A percentile compares a stretch with the other conserved stretches of the same genome.
Conservation (phyloP, 2,113 vertebrate genomes). For the Limanda limanda region DNA sequence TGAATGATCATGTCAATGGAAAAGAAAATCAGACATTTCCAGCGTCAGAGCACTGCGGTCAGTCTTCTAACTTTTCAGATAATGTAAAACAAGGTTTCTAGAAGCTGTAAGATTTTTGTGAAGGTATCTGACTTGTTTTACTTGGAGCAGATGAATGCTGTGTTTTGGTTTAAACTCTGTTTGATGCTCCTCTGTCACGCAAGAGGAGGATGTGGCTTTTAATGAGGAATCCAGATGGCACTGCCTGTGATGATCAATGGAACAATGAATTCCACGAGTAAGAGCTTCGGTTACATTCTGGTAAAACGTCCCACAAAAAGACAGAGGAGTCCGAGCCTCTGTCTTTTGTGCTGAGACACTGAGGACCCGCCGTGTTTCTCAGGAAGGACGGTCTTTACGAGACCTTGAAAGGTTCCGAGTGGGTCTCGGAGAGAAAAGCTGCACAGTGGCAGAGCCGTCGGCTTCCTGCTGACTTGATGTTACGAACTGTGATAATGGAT, state of each 20-base stretch:
- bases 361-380: constrained; percentile 33
- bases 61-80: neutral
- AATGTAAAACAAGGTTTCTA: neutral
- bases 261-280: constrained; percentile 61
- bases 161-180: constrained; percentile 26
- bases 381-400: constrained; percentile 55
- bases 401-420: constrained; percentile 48
- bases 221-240: constrained; percentile 66
- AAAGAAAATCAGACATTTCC: neutral
- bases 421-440: constrained; percentile 48
- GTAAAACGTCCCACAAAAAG: constrained; percentile 62
- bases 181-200: constrained; percentile 49
- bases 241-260: constrained; percentile 26
- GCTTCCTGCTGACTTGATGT: constrained; percentile 66
- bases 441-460: constrained; percentile 45
- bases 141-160: constrained; percentile 9
- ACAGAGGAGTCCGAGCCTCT: constrained; percentile 14
- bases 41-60: neutral
- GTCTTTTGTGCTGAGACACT: constrained; percentile 45
- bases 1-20: constrained; percentile 21
- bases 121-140: constrained; percentile 9
- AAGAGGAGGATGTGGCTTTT: constrained; percentile 61
- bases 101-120: constrained; percentile 14
- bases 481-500: constrained; percentile 46
- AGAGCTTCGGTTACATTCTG: constrained; percentile 35